Conservation (phyloP, 2,888 invertebrate genomes). For the Incurvaria masculella region DNA sequence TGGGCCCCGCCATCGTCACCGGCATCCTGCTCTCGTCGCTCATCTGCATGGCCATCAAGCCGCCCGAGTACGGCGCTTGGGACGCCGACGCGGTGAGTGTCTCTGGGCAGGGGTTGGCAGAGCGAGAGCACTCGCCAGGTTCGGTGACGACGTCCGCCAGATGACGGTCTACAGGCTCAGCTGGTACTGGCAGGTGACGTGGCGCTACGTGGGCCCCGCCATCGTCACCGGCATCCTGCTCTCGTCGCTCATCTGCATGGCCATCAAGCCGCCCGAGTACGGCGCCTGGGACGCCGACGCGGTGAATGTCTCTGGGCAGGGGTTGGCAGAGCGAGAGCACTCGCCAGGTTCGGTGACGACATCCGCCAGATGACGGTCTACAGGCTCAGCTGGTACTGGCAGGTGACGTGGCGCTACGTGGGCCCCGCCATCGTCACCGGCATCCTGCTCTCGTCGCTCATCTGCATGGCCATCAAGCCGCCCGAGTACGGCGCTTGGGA, state of each 20-base stretch:
- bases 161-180: slow-evolving; percentile 92
- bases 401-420: slow-evolving; percentile 85
- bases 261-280: slow-evolving; percentile 75
- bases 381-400: slow-evolving; percentile 85
- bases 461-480: slow-evolving; percentile 74
- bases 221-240: slow-evolving; percentile 75
- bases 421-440: slow-evolving; percentile 79
- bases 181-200: slow-evolving; percentile 84
- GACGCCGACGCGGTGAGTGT: slow-evolving; percentile 55
- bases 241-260: slow-evolving; percentile 77
- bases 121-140: no score
- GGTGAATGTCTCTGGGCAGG: no score
- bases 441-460: slow-evolving; percentile 73
- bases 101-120: no score
- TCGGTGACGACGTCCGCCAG: slow-evolving; percentile 85
- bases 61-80: slow-evolving; percentile 83
- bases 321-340: no score
- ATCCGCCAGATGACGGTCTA: slow-evolving; percentile 92
- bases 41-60: slow-evolving; percentile 73
- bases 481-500: slow-evolving; percentile 84
- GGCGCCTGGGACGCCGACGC: slow-evolving; percentile 73
- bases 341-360: slow-evolving; percentile 84
- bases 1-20: slow-evolving; percentile 80
- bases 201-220: slow-evolving; percentile 84
- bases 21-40: slow-evolving; percentile 75